phyloP scores from a whole-genome alignment of 2,113 vertebrate species.

The Brienomyrus brachyistius region DNA sequence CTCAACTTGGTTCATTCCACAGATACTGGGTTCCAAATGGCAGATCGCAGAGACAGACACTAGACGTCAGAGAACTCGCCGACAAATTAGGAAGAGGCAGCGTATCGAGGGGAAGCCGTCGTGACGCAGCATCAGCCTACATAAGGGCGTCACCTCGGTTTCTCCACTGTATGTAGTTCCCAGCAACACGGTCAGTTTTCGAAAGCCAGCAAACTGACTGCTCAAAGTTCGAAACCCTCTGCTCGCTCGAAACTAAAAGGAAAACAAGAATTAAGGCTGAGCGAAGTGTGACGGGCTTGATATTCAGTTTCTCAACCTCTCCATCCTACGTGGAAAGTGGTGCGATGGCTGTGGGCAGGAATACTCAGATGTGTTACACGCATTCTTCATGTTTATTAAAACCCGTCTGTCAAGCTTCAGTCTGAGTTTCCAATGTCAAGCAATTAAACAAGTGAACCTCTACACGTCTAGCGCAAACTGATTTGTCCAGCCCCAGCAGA shows the following conservation, averaged over 20 bases:
- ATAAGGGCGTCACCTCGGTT: neutral
- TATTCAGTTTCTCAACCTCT: neutral
- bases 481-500: neutral
- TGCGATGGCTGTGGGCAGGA: neutral
- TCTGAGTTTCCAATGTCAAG: neutral
- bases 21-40: slow-evolving; percentile 67
- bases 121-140: slow-evolving; percentile 27
- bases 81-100: slow-evolving; percentile 51
- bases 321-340: neutral
- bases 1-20: slow-evolving; percentile 3
- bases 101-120: slow-evolving; percentile 56
- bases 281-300: neutral
- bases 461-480: neutral
- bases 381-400: neutral
- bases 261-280: neutral
- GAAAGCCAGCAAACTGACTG: neutral
- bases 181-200: neutral
- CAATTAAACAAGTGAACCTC: neutral
- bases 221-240: neutral
- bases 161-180: neutral
- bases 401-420: neutral
- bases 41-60: slow-evolving; percentile 63
- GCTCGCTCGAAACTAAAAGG: neutral
- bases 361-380: neutral
- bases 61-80: slow-evolving; percentile 44